These are phyloP conservation scores for Venustaconcha ellipsiformis DNA, from an alignment of 1,140 invertebrate genomes.

Conservation along the genomic window DNA sequence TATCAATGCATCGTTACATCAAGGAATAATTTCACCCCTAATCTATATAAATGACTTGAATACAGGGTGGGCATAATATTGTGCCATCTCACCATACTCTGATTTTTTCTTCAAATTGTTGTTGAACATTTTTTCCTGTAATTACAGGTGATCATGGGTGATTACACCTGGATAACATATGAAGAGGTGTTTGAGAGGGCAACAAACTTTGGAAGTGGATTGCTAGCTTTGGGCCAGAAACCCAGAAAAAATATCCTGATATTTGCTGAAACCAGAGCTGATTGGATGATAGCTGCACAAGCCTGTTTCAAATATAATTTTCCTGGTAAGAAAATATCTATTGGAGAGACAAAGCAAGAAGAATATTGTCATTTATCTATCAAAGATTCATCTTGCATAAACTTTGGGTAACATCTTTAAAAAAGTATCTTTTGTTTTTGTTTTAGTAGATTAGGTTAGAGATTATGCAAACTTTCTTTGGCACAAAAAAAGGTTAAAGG, in stretches of 20 bases:
- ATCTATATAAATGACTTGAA: too few relatives aligned
- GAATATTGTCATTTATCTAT: too few relatives aligned
- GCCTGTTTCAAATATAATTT: constrained; percentile 94
- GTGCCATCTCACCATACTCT: background rate
- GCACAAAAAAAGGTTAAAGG: too few relatives aligned
- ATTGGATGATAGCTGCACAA: constrained; percentile 97
- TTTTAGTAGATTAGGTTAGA: too few relatives aligned
- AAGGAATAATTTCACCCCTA: too few relatives aligned
- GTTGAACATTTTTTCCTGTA: constrained; percentile 14
- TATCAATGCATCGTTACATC: too few relatives aligned
- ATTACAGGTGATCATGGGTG: constrained; percentile 69
- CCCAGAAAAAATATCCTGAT: constrained; percentile 85
- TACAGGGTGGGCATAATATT: too few relatives aligned
- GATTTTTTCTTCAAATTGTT: constrained; percentile 3
- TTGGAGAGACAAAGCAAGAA: too few relatives aligned
- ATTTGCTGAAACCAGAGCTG: constrained; percentile 96
- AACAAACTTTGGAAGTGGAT: constrained; percentile 77
- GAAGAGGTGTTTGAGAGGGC: constrained; percentile 82
- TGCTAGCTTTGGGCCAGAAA: constrained; percentile 71
- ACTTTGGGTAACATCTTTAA: too few relatives aligned
- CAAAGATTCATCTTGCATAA: too few relatives aligned
- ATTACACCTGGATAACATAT: constrained; percentile 93
- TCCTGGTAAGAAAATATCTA: constrained; percentile 73
- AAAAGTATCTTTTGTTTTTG: too few relatives aligned
- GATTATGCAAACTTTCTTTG: too few relatives aligned